These are phyloP conservation scores for Drosophila affinis DNA, from an alignment of 2,888 invertebrate genomes.

Conservation along the genomic window DNA sequence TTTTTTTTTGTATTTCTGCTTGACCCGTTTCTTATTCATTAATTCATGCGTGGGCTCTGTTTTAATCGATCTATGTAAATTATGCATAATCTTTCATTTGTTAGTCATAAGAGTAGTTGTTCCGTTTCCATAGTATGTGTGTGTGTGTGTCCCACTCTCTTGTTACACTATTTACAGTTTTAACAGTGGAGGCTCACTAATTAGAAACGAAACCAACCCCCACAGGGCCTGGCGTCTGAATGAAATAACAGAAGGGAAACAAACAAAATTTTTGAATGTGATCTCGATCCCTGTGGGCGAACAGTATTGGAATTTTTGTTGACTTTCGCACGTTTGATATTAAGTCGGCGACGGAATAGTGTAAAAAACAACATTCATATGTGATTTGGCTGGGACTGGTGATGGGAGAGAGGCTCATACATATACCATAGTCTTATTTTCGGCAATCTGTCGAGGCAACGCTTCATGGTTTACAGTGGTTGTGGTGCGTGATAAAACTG, in stretches of 20 bases:
- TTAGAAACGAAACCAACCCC: conserved; percentile 33
- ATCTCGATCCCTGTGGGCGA: conserved; percentile 21
- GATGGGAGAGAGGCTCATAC: conserved; percentile 3
- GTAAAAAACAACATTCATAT: neutral
- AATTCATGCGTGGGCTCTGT: conserved; percentile 14
- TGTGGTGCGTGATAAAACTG: conserved; percentile 65
- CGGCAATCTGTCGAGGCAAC: conserved; percentile 28
- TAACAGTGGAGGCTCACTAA: conserved; percentile 30
- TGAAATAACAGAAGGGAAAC: conserved; percentile 14
- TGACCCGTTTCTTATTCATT: conserved; percentile 22
- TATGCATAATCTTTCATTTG: conserved; percentile 36
- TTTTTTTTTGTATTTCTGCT: conserved; percentile 38
- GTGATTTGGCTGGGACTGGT: conserved; percentile 1
- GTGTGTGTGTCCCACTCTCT: conserved; percentile 1
- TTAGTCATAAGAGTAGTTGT: conserved; percentile 33
- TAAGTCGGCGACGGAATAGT: conserved; percentile 33
- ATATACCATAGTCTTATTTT: conserved; percentile 25
- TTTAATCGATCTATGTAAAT: conserved; percentile 41
- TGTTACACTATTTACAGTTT: conserved; percentile 17
- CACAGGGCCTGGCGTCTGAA: conserved; percentile 5
- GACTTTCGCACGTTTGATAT: conserved; percentile 35
- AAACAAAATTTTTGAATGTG: conserved; percentile 17
- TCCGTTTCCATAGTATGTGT: conserved; percentile 4
- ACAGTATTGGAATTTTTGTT: conserved; percentile 35
- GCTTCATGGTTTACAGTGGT: conserved; percentile 58